These are phyloP conservation scores for Spea multiplicata DNA, from an alignment of 2,113 vertebrate species.

Conservation along the genomic window DNA sequence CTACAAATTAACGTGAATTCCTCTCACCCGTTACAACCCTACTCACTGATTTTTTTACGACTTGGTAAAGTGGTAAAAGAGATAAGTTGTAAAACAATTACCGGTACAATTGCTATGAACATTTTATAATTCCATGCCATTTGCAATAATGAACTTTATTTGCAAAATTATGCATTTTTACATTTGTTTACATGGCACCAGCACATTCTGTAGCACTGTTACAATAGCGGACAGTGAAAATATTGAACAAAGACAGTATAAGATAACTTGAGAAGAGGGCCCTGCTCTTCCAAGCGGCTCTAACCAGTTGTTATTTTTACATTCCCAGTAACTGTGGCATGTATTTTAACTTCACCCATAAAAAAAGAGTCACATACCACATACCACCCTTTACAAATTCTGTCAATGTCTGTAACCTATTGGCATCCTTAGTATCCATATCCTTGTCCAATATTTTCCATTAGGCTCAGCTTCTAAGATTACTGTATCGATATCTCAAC, in stretches of 20 bases:
- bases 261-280: no score
- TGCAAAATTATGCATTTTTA: background rate
- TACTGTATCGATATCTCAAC: no score
- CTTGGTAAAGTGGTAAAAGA: conserved; percentile 17
- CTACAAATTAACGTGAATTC: background rate
- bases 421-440: no score
- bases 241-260: no score
- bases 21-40: conserved; percentile 6
- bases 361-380: conserved; percentile 12
- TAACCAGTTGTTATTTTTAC: background rate
- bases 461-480: no score
- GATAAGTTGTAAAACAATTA: background rate
- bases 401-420: no score
- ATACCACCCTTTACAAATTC: background rate
- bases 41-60: conserved; percentile 9
- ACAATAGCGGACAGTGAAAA: no score
- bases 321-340: conserved; percentile 8
- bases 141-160: background rate
- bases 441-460: no score
- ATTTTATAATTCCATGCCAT: background rate
- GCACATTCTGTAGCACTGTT: no score
- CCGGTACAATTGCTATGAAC: background rate
- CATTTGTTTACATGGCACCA: no score
- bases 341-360: background rate
- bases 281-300: no score